Evolutionary conservation across 2,888 invertebrate species (phyloP).

Genomic region (Lasioglossum figueresi): DNA sequence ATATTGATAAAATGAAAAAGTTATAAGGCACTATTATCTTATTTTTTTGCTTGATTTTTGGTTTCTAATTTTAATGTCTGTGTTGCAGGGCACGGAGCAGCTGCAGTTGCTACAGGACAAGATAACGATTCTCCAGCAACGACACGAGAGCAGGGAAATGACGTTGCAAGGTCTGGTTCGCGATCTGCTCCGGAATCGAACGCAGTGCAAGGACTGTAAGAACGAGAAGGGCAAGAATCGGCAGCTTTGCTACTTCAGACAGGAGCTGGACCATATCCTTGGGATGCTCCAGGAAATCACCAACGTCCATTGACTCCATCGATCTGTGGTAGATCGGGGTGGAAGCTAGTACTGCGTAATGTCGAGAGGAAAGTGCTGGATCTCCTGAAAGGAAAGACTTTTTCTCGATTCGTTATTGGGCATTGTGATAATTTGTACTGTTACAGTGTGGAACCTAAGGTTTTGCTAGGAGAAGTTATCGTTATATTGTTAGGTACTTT

Average conservation of each 20-base stretch:
- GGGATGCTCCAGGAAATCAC: conserved; percentile 81
- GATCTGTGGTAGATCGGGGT: background rate
- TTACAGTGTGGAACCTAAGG: conserved; percentile 16
- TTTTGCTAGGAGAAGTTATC: conserved; percentile 21
- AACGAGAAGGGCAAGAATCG: conserved; percentile 76
- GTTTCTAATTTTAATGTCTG: background rate
- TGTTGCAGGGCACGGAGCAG: conserved; percentile 79
- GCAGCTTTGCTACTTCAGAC: conserved; percentile 81
- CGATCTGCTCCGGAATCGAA: conserved; percentile 79
- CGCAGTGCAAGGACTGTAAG: conserved; percentile 80
- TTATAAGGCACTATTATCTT: background rate
- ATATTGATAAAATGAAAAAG: background rate
- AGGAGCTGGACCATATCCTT: conserved; percentile 81
- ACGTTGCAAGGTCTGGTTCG: conserved; percentile 81
- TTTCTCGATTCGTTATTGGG: conserved; percentile 51
- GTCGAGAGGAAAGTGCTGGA: conserved; percentile 17
- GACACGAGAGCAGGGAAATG: conserved; percentile 81
- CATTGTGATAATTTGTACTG: conserved; percentile 64
- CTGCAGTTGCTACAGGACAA: conserved; percentile 80
- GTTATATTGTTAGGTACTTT: conserved; percentile 36
- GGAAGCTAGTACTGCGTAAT: conserved; percentile 19
- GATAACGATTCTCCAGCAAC: conserved; percentile 80
- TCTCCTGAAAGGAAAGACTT: background rate
- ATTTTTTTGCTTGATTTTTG: background rate
- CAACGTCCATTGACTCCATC: conserved; percentile 71